Conservation (phyloP, 2,797 vertebrate genomes). For the Vipera latastei region DNA sequence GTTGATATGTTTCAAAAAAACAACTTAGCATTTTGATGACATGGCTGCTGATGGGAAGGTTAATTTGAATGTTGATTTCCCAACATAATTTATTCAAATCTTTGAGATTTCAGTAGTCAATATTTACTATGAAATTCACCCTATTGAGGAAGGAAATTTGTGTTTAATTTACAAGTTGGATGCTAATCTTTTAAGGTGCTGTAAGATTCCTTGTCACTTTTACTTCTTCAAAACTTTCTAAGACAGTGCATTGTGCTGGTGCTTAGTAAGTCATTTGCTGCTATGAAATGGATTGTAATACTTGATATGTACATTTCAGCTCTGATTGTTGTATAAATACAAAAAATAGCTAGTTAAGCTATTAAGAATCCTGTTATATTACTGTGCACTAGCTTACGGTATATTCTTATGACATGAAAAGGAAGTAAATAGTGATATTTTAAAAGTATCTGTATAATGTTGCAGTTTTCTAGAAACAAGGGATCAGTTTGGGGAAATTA, state of each 20-base stretch:
- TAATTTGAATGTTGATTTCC: neutral
- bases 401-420: neutral
- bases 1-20: neutral
- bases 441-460: neutral
- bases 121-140: neutral
- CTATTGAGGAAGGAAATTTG: neutral
- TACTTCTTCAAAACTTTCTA: neutral
- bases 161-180: neutral
- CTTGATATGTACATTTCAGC: neutral
- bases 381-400: neutral
- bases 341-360: neutral
- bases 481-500: neutral
- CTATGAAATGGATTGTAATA: constrained; percentile 2
- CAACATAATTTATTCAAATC: neutral
- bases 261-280: neutral
- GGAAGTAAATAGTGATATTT: neutral
- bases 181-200: neutral
- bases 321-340: neutral
- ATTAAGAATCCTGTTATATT: neutral
- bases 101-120: neutral
- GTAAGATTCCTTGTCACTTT: neutral
- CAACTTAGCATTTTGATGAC: neutral
- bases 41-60: neutral
- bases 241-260: neutral
- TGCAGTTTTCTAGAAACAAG: neutral